These are phyloP conservation scores for Chelon auratus DNA, from an alignment of 2,797 vertebrate genomes.

Conservation along the genomic window DNA sequence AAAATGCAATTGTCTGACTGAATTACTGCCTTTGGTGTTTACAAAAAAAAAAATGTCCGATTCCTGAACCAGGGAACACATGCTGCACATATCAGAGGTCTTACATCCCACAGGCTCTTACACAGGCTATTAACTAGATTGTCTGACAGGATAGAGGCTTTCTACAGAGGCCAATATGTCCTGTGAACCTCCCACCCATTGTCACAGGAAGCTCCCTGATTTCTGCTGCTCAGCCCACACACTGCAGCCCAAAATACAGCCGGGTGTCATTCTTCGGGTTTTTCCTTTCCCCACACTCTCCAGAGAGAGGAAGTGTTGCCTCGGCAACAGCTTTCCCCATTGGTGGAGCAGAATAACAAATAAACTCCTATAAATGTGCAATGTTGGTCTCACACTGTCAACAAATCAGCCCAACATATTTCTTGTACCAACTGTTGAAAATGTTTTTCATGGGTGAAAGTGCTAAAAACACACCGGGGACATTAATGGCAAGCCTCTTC, in stretches of 20 bases:
- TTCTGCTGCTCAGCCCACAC: constrained; percentile 70
- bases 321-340: constrained; percentile 68
- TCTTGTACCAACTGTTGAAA: constrained; percentile 56
- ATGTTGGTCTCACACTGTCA: constrained; percentile 59
- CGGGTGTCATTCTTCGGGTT: constrained; percentile 64
- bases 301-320: constrained; percentile 71
- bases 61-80: constrained; percentile 4
- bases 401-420: constrained; percentile 65
- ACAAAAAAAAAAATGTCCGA: constrained; percentile 3
- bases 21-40: not conserved
- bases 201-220: constrained; percentile 71
- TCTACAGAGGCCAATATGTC: constrained; percentile 49
- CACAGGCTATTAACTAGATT: constrained; percentile 26
- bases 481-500: constrained; percentile 32
- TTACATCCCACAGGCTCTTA: constrained; percentile 19
- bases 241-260: constrained; percentile 69
- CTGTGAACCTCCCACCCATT: constrained; percentile 68
- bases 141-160: constrained; percentile 50
- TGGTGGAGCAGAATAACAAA: constrained; percentile 56
- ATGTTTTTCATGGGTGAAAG: constrained; percentile 47
- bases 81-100: constrained; percentile 5
- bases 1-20: not conserved
- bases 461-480: constrained; percentile 51
- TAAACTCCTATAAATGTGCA: constrained; percentile 51
- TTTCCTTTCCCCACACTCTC: constrained; percentile 59